These are phyloP conservation scores for Tipula unca DNA, from an alignment of 2,888 invertebrate species.

Conservation along the genomic window DNA sequence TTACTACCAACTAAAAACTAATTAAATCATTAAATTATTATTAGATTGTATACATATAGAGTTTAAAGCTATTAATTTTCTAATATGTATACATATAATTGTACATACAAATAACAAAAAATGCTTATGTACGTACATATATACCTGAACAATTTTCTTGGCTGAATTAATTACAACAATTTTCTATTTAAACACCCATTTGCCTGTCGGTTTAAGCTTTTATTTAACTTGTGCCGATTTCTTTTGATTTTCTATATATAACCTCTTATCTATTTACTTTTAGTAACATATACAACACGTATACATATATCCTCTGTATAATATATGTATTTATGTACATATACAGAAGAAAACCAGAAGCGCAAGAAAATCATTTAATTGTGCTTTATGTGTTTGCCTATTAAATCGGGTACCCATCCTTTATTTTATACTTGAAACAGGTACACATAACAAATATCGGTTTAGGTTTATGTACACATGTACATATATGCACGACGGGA, in stretches of 20 bases:
- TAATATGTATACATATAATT: too few species aligned
- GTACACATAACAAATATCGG: too few species aligned
- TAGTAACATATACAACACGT: too few species aligned
- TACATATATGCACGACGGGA: neutral
- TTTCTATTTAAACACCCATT: neutral
- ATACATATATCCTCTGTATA: neutral
- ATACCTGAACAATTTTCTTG: neutral
- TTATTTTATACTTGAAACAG: too few species aligned
- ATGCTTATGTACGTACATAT: neutral
- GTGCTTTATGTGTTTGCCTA: too few species aligned
- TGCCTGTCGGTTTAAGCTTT: neutral
- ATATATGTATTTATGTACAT: neutral
- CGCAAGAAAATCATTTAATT: neutral
- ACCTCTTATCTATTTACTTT: neutral
- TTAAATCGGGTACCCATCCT: too few species aligned
- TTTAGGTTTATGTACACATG: too few species aligned
- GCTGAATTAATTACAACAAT: neutral
- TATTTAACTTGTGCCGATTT: neutral
- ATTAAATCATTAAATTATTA: neutral
- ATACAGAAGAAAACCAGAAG: neutral
- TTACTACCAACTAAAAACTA: neutral
- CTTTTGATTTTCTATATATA: neutral
- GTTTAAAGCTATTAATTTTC: neutral
- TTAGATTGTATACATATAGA: neutral
- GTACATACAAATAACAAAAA: too few species aligned